Conservation (phyloP, 2,888 invertebrate genomes). For the Drosophila meridionalis region DNA sequence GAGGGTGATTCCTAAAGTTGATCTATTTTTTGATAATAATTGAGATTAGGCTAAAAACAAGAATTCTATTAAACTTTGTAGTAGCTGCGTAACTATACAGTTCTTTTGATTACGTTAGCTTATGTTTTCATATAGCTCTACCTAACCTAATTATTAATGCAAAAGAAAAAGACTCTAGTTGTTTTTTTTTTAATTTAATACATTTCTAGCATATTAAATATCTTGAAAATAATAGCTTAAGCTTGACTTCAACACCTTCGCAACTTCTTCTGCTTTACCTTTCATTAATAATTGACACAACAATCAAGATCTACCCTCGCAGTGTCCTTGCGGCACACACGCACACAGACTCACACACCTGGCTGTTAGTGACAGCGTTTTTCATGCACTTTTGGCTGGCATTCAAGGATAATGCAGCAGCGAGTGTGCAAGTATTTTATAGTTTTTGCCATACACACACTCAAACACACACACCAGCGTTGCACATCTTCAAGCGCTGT, state of each 20-base stretch:
- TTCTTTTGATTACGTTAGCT: background rate
- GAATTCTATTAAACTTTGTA: background rate
- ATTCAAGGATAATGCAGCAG: constrained; percentile 55
- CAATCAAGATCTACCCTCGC: constrained; percentile 1
- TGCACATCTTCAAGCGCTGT: constrained; percentile 33
- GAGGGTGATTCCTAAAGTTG: constrained; percentile 1
- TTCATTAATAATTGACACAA: background rate
- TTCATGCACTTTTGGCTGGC: constrained; percentile 54
- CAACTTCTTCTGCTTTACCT: background rate
- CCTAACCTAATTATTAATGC: background rate
- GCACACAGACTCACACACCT: constrained; percentile 6
- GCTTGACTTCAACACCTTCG: background rate
- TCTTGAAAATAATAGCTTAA: background rate
- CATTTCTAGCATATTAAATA: background rate
- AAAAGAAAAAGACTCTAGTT: background rate
- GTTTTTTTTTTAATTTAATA: too few relatives aligned
- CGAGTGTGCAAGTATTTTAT: constrained; percentile 40
- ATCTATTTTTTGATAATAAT: background rate
- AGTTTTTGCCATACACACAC: constrained; percentile 17
- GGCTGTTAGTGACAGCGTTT: constrained; percentile 33
- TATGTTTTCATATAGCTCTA: background rate
- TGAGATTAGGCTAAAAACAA: background rate
- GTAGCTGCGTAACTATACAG: background rate
- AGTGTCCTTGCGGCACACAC: constrained; percentile 18
- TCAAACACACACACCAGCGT: background rate